These are phyloP conservation scores for Malurus melanocephalus DNA, from an alignment of 2,113 vertebrate species.

Conservation along the genomic window DNA sequence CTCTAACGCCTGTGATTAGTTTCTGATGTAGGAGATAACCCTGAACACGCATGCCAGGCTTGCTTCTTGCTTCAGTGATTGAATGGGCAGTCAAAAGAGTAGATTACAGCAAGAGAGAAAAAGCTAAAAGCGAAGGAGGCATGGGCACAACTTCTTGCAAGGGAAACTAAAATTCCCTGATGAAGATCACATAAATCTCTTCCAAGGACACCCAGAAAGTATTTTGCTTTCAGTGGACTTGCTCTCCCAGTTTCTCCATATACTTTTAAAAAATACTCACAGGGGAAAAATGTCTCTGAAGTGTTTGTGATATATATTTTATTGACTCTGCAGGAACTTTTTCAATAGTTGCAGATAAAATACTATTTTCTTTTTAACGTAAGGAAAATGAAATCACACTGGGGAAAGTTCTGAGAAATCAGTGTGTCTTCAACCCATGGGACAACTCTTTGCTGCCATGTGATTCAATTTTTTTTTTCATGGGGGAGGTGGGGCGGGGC, in stretches of 20 bases:
- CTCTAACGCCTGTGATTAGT: background rate
- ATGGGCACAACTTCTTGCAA: background rate
- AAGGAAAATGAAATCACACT: background rate
- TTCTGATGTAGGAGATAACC: background rate
- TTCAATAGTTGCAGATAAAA: background rate
- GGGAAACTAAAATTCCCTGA: background rate
- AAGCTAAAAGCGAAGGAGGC: background rate
- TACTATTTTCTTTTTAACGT: background rate
- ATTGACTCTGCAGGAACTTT: background rate
- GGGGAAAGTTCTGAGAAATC: background rate
- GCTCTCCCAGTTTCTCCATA: background rate
- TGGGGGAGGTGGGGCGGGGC: background rate
- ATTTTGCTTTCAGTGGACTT: background rate
- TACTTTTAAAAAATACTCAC: background rate
- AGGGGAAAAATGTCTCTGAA: background rate
- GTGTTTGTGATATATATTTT: background rate
- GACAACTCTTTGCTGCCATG: background rate
- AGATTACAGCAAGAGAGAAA: background rate
- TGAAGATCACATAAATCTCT: background rate
- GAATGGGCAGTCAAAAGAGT: conserved; percentile 22
- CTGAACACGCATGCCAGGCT: background rate
- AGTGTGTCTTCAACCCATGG: background rate
- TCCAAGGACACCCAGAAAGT: background rate
- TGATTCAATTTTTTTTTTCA: background rate
- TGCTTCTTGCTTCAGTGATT: background rate